Evolutionary conservation across 2,888 invertebrate genomes (phyloP).

Genomic region (Hypselothyrea guttata): DNA sequence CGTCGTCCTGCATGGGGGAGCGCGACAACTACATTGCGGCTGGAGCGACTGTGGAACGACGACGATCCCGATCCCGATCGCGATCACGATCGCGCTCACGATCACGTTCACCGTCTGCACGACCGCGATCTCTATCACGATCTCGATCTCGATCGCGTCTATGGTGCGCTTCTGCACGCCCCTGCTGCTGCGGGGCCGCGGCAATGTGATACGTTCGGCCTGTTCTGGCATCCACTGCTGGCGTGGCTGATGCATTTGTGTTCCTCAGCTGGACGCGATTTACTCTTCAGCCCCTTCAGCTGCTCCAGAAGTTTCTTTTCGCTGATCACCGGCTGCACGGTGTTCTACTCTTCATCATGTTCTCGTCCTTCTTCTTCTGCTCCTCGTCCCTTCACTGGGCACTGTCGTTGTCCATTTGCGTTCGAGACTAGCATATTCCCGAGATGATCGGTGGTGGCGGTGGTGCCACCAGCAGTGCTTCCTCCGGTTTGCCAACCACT

Average conservation of each 20-base stretch:
- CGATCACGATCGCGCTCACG: constrained; percentile 47
- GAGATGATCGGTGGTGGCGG: constrained; percentile 57
- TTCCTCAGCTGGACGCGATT: constrained; percentile 57
- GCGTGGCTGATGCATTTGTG: constrained; percentile 55
- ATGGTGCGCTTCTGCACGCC: constrained; percentile 47
- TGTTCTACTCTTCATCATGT: constrained; percentile 84
- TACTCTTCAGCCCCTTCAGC: constrained; percentile 80
- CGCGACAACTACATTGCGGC: constrained; percentile 70
- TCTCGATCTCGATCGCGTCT: constrained; percentile 41
- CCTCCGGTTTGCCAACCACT: constrained; percentile 14
- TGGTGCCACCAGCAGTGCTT: constrained; percentile 80
- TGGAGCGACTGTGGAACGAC: constrained; percentile 62
- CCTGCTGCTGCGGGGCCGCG: constrained; percentile 51
- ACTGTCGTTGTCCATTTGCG: constrained; percentile 81
- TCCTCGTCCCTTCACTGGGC: constrained; percentile 54
- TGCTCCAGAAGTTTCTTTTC: constrained; percentile 85
- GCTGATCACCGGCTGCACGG: constrained; percentile 84
- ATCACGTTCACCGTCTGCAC: constrained; percentile 40
- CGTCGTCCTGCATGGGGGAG: constrained; percentile 57
- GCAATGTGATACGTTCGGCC: constrained; percentile 49
- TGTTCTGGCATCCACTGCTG: constrained; percentile 68
- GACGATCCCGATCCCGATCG: constrained; percentile 49
- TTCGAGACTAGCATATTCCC: constrained; percentile 36
- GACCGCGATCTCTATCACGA: constrained; percentile 49
- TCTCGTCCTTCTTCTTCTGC: constrained; percentile 83